Base-by-base conservation (phyloP, 2,797 vertebrate species). In the Sebastes miniatus region DNA sequence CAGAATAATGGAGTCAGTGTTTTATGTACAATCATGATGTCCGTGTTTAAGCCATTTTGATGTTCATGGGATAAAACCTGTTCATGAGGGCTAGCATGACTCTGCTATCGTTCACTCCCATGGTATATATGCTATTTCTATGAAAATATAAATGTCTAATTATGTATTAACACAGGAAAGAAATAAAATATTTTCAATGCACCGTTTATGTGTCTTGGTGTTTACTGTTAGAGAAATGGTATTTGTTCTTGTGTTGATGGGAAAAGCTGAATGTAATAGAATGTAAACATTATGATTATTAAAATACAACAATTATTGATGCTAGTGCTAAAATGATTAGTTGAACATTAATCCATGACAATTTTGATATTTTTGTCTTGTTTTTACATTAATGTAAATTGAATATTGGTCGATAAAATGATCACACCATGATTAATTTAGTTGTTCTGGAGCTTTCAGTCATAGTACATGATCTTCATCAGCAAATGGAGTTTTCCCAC, bases 171-270 rank as follows among this genome's bases (percentile, higher is more conserved):
- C 91, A 94, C 83, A 85, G 77, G 91, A 94, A 88, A 86, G 16
- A 87, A 96, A 95, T 95, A 95, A 95, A 95, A 93, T 96, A 96
- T 96, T 96, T 96, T 96, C 94, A 95, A 93, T 79, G 87, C 87
- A 92, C 76, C 14, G 39, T 52, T 73, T 63, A 43, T 81, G 68
- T 50, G 74, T 79, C 22, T 24, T 43, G 31, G 76, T 80, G 16
- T 73, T 71, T 64, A 54, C 27, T 81, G 59, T 72, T 52, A 3
- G 4, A 56, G 39, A 50, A 6, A 47, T 54, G 6, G n/a, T 4
- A 34, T 54, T 54, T 52, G 50, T 52, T 50, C 20, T 52, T 52
- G 50, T n/a, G 18, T 52, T 68, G 56, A 56, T 61, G 8, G 31
- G 6, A 57, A 64, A 39, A 54, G 3, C 5, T 18, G 16, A 50